These are phyloP conservation scores for Drosophila longiperda DNA, from an alignment of 2,888 invertebrate genomes.

Conservation along the genomic window DNA sequence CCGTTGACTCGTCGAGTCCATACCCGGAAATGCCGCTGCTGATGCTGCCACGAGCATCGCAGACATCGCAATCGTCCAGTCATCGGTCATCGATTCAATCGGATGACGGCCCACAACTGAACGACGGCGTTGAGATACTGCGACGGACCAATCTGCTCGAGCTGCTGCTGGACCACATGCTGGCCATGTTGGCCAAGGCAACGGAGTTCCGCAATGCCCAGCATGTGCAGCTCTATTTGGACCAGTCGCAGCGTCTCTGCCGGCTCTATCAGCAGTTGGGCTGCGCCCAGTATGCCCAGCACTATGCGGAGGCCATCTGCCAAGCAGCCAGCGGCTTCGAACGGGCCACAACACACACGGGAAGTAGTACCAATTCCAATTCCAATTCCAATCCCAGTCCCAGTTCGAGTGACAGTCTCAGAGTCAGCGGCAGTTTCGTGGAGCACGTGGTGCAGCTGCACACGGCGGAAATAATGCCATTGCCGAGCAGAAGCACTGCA, in stretches of 20 bases:
- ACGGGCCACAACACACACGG: constrained; percentile 55
- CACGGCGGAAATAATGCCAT: constrained; percentile 34
- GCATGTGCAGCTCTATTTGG: constrained; percentile 89
- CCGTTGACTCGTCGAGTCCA: constrained; percentile 83
- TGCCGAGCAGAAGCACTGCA: constrained; percentile 33
- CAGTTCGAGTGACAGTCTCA: neutral
- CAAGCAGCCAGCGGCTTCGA: constrained; percentile 84
- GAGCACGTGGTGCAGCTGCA: constrained; percentile 70
- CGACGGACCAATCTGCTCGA: constrained; percentile 88
- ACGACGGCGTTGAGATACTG: constrained; percentile 86
- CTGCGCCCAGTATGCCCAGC: constrained; percentile 86
- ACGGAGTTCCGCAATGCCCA: constrained; percentile 87
- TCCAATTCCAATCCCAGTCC: constrained; percentile 47
- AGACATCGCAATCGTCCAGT: constrained; percentile 19
- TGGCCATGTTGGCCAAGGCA: constrained; percentile 89
- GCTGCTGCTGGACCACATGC: constrained; percentile 90
- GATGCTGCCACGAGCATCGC: constrained; percentile 12
- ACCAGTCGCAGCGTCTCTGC: constrained; percentile 89
- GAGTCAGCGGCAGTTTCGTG: constrained; percentile 43
- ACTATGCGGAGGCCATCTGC: constrained; percentile 86
- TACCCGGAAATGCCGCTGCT: constrained; percentile 86
- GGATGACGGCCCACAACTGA: constrained; percentile 48
- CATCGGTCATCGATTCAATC: neutral
- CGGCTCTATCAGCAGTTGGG: constrained; percentile 87
- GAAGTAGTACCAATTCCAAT: too few relatives aligned